These are phyloP conservation scores for Epinotia demarniana DNA, from an alignment of 2,888 invertebrate species.

Conservation along the genomic window DNA sequence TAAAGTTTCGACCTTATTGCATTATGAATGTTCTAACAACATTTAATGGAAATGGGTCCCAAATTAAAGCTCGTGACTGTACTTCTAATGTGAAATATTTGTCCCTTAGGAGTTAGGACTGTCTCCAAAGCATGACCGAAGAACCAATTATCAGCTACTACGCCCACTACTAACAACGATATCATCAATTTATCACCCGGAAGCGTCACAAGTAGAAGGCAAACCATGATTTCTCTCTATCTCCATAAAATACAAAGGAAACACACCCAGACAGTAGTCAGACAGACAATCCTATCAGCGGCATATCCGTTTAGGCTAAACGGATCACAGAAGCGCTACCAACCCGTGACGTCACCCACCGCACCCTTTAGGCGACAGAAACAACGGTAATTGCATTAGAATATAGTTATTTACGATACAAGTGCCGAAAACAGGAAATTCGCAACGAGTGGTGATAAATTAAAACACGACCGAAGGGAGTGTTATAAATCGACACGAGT, in stretches of 20 bases:
- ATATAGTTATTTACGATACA: too few relatives aligned
- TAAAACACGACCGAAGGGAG: too few relatives aligned
- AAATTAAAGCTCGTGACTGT: too few relatives aligned
- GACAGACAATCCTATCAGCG: conserved; percentile 66
- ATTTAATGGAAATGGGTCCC: too few relatives aligned
- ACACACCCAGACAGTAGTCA: conserved; percentile 46
- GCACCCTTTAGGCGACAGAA: conserved; percentile 38
- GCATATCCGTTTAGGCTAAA: conserved; percentile 75
- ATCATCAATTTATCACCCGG: neutral
- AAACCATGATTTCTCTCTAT: neutral
- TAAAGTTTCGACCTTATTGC: too few relatives aligned
- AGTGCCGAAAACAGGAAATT: too few relatives aligned
- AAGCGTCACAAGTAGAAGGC: neutral
- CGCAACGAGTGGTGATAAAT: too few relatives aligned
- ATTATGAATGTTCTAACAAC: too few relatives aligned
- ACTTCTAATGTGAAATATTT: neutral
- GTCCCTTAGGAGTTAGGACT: neutral
- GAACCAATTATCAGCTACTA: neutral
- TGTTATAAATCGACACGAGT: too few relatives aligned
- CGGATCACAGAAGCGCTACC: conserved; percentile 71
- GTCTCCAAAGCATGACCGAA: neutral
- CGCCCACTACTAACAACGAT: neutral
- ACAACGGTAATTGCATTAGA: conserved; percentile 40
- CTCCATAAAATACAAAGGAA: conserved; percentile 11
- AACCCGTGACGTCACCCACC: conserved; percentile 64